Percentiles rank a stretch among this genome's conserved stretches.
Conservation (phyloP, 2,888 invertebrate species). For the Apocheima hispidaria region DNA sequence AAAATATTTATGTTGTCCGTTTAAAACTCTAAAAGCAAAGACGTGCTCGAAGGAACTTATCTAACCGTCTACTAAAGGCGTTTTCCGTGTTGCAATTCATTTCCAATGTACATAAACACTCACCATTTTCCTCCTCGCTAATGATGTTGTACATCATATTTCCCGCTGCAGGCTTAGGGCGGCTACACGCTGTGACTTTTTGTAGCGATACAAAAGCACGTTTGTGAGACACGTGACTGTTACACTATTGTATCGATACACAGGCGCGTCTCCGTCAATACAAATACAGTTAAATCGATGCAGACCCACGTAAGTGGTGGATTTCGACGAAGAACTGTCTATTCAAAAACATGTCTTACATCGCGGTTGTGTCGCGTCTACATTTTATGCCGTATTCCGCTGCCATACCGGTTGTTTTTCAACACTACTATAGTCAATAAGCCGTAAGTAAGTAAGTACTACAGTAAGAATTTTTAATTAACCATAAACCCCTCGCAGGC, state of each 20-base stretch:
- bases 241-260: neutral
- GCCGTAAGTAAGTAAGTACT: too few species aligned
- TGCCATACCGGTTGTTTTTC: too few species aligned
- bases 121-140: slow-evolving; percentile 30
- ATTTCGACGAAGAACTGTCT: too few species aligned
- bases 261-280: too few species aligned
- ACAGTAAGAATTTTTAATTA: too few species aligned
- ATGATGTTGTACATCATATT: slow-evolving; percentile 40
- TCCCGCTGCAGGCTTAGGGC: slow-evolving; percentile 8
- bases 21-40: slow-evolving; percentile 34
- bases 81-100: slow-evolving; percentile 44
- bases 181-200: neutral
- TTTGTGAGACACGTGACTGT: neutral
- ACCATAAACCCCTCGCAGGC: too few species aligned
- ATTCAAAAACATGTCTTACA: too few species aligned
- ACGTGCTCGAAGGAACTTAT: slow-evolving; percentile 38
- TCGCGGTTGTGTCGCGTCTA: too few species aligned
- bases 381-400: too few species aligned
- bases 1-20: neutral
- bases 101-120: slow-evolving; percentile 41
- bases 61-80: slow-evolving; percentile 27
- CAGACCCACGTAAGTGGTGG: too few species aligned
- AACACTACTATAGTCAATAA: too few species aligned
- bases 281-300: too few species aligned
- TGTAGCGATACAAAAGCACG: neutral